These are phyloP conservation scores for Barnardius zonarius DNA, from an alignment of 2,113 vertebrate genomes.

Conservation along the genomic window DNA sequence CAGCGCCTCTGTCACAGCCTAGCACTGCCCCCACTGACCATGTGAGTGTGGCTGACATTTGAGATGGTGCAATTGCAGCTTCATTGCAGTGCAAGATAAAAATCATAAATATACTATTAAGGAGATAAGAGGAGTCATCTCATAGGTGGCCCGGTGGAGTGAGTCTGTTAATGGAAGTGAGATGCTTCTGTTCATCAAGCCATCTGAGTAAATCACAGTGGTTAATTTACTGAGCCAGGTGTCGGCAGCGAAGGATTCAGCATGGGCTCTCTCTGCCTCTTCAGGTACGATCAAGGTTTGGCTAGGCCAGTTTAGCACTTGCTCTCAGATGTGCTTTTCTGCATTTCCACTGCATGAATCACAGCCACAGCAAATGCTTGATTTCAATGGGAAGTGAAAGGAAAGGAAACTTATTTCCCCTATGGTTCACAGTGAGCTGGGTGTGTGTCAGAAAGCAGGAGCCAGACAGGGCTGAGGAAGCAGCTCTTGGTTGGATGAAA, in stretches of 20 bases:
- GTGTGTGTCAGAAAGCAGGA: not conserved
- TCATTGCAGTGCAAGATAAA: accelerated
- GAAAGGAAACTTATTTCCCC: not conserved
- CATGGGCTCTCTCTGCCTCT: accelerated
- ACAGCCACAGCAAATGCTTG: not conserved
- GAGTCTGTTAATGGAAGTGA: not conserved
- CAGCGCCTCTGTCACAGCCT: not conserved
- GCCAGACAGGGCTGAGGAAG: not conserved
- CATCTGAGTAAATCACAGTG: accelerated
- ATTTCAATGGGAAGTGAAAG: not conserved
- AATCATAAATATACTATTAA: accelerated
- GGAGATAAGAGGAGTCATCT: not conserved
- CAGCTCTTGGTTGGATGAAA: not conserved
- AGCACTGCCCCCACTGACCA: accelerated
- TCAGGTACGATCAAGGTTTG: accelerated
- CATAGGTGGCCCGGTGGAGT: not conserved
- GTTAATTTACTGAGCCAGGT: no score
- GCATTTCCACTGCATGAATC: not conserved
- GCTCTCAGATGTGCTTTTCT: not conserved
- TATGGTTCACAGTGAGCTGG: not conserved
- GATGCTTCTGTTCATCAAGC: not conserved
- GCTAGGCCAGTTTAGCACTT: not conserved
- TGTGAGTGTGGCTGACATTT: accelerated
- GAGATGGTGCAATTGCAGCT: not conserved
- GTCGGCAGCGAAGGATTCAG: not conserved